Evolutionary conservation across 2,797 vertebrate species (phyloP).

Genomic region (Selene dorsalis): DNA sequence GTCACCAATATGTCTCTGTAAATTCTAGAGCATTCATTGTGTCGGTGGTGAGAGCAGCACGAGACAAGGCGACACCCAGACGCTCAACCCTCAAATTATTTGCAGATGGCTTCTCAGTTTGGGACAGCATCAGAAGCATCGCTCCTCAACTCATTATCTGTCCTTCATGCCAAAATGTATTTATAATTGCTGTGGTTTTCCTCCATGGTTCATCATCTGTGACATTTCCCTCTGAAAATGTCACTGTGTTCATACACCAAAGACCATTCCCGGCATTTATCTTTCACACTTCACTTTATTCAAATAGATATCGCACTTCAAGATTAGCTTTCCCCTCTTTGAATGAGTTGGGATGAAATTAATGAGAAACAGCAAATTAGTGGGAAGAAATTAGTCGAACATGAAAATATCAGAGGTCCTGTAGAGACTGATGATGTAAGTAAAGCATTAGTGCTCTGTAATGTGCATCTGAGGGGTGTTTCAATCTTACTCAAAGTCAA

Average conservation of each 20-base stretch:
- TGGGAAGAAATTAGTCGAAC: not conserved
- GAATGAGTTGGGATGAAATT: not conserved
- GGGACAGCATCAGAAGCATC: slow-evolving; percentile 39
- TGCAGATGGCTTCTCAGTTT: slow-evolving; percentile 31
- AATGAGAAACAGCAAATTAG: slow-evolving; percentile 30
- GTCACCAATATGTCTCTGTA: not conserved
- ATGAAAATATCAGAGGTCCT: not conserved
- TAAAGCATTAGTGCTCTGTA: slow-evolving; percentile 12
- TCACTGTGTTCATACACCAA: slow-evolving; percentile 12
- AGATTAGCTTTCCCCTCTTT: slow-evolving; percentile 13
- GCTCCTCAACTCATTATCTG: slow-evolving; percentile 42
- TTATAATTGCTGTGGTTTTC: slow-evolving; percentile 46
- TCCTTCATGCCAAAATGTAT: slow-evolving; percentile 35
- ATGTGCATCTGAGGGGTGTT: slow-evolving; percentile 25
- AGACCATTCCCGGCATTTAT: slow-evolving; percentile 19
- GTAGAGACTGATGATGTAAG: slow-evolving; percentile 15
- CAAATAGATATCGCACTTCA: not conserved
- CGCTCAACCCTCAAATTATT: slow-evolving; percentile 33
- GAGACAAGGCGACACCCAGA: slow-evolving; percentile 17
- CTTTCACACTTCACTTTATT: slow-evolving; percentile 20
- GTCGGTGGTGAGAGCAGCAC: not conserved
- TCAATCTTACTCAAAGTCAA: slow-evolving; percentile 6
- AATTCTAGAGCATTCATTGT: slow-evolving; percentile 3
- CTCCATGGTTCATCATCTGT: slow-evolving; percentile 43
- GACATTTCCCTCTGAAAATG: slow-evolving; percentile 24